phyloP scores from a whole-genome alignment of 2,888 invertebrate species.

The Sesamia inferens region DNA sequence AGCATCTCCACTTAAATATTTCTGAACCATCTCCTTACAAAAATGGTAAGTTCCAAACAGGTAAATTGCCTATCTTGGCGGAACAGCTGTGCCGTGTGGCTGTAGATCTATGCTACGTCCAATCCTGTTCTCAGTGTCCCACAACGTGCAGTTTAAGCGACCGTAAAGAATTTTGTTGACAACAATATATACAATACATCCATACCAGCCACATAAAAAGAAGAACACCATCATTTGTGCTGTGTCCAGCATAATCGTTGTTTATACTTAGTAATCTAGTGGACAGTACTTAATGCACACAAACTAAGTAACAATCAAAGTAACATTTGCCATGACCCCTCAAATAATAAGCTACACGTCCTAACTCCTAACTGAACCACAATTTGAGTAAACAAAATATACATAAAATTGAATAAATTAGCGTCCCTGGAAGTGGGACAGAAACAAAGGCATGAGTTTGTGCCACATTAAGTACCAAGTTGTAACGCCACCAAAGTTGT shows the following conservation, averaged over 20 bases:
- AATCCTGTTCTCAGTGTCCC: too few relatives aligned
- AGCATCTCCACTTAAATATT: too few relatives aligned
- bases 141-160: too few relatives aligned
- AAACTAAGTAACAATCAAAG: background rate
- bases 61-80: too few relatives aligned
- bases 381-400: constrained; percentile 48
- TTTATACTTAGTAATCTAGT: background rate
- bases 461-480: constrained; percentile 61
- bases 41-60: too few relatives aligned
- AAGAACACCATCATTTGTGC: too few relatives aligned
- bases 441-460: constrained; percentile 60
- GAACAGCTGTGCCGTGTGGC: too few relatives aligned
- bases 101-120: too few relatives aligned
- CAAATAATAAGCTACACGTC: constrained; percentile 11
- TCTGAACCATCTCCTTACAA: too few relatives aligned
- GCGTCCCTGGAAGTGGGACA: constrained; percentile 40
- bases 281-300: background rate
- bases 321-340: background rate
- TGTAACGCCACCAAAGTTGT: constrained; percentile 44
- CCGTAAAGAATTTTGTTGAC: too few relatives aligned
- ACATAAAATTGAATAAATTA: constrained; percentile 60
- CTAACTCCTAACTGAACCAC: constrained; percentile 8
- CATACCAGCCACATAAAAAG: too few relatives aligned
- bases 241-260: background rate
- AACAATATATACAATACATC: too few relatives aligned